Evolutionary conservation across 2,797 vertebrate genomes (phyloP).

Genomic region (Helarctos malayanus): DNA sequence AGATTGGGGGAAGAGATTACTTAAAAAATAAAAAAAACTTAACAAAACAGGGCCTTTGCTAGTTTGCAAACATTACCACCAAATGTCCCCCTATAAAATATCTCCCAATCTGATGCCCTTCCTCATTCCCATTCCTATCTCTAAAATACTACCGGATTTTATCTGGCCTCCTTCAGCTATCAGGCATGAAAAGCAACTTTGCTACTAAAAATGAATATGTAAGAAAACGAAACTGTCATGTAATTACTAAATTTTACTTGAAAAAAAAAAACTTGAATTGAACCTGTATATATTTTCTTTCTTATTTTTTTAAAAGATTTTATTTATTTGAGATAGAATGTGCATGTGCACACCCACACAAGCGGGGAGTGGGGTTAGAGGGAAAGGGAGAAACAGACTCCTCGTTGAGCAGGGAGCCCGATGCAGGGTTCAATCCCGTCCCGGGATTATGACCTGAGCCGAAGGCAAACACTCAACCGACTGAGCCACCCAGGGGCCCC

Average conservation of each 20-base stretch:
- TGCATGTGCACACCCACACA: too few relatives aligned
- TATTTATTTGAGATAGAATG: too few relatives aligned
- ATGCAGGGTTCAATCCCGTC: too few relatives aligned
- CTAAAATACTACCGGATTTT: constrained; percentile 41
- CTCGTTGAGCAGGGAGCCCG: too few relatives aligned
- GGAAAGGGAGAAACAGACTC: too few relatives aligned
- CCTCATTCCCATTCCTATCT: not conserved
- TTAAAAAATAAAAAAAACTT: not conserved
- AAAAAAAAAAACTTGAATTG: constrained; percentile 63
- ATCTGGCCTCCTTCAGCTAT: not conserved
- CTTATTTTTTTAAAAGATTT: too few relatives aligned
- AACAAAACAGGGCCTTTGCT: not conserved
- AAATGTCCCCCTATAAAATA: not conserved
- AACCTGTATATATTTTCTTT: not conserved
- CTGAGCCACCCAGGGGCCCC: too few relatives aligned
- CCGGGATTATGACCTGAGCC: too few relatives aligned
- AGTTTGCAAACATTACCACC: constrained; percentile 36
- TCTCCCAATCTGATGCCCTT: not conserved
- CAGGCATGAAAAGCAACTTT: constrained; percentile 42
- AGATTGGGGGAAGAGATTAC: not conserved
- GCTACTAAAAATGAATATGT: not conserved
- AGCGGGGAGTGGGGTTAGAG: too few relatives aligned
- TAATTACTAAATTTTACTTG: constrained; percentile 57
- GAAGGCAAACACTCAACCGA: too few relatives aligned
- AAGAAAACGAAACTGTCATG: constrained; percentile 35